These are phyloP conservation scores for Fragum whitleyi DNA, from an alignment of 2,888 invertebrate species.

Conservation along the genomic window DNA sequence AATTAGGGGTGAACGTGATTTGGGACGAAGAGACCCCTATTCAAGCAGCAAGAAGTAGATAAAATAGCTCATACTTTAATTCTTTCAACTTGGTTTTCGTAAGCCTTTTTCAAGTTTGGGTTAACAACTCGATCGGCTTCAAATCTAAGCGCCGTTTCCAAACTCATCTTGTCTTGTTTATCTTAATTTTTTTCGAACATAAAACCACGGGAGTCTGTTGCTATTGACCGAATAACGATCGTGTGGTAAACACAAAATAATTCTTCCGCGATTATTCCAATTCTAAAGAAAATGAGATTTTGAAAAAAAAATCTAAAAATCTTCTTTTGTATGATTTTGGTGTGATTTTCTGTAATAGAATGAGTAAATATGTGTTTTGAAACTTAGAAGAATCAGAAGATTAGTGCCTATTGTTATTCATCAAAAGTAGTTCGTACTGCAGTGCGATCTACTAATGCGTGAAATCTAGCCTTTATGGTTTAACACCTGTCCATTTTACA, in stretches of 20 bases:
- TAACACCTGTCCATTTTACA: too few species aligned
- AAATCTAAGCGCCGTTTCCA: conserved; percentile 64
- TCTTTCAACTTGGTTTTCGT: conserved; percentile 68
- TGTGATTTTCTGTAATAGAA: too few species aligned
- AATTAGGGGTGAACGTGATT: too few species aligned
- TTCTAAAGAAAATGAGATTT: too few species aligned
- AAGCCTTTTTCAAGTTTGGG: conserved; percentile 65
- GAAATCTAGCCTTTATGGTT: too few species aligned
- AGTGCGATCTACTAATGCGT: neutral
- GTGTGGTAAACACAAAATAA: conserved; percentile 20
- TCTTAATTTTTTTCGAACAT: neutral
- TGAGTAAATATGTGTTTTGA: too few species aligned
- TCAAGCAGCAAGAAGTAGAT: neutral
- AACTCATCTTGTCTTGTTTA: conserved; percentile 60
- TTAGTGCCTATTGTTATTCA: neutral
- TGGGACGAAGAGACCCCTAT: too few species aligned
- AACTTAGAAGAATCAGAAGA: neutral
- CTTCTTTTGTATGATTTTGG: too few species aligned
- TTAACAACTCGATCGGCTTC: conserved; percentile 63
- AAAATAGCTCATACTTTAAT: conserved; percentile 62
- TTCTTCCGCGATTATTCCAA: conserved; percentile 17
- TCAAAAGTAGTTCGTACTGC: neutral
- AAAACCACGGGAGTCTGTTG: conserved; percentile 31
- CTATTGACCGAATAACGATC: conserved; percentile 44
- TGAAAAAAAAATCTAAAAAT: too few species aligned